These are phyloP conservation scores for Chaenogobius annularis DNA, from an alignment of 2,113 vertebrate genomes.

Conservation along the genomic window DNA sequence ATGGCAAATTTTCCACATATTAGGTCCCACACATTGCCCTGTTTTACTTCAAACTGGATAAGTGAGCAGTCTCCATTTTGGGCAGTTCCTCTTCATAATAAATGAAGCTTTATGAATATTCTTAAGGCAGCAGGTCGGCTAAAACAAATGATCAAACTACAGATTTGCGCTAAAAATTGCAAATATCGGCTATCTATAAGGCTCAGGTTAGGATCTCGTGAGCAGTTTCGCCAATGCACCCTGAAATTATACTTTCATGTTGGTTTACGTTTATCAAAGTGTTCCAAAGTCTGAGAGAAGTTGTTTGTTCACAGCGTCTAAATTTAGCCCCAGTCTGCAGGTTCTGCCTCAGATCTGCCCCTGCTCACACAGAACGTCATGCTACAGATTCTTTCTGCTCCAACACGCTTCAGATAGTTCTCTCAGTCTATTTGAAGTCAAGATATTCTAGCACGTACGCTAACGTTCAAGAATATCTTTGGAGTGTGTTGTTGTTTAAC, in stretches of 20 bases:
- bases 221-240: too few relatives aligned
- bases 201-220: too few relatives aligned
- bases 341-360: not conserved
- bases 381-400: not conserved
- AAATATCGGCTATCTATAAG: too few relatives aligned
- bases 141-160: too few relatives aligned
- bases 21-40: too few relatives aligned
- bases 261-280: not conserved
- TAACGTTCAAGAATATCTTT: constrained; percentile 12
- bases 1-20: too few relatives aligned
- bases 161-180: too few relatives aligned
- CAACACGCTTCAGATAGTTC: not conserved
- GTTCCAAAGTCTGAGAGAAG: not conserved
- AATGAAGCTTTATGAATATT: too few relatives aligned
- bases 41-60: too few relatives aligned
- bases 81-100: too few relatives aligned
- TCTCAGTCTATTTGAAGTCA: constrained; percentile 22
- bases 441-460: not conserved
- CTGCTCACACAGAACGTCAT: not conserved
- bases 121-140: too few relatives aligned
- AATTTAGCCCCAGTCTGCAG: not conserved
- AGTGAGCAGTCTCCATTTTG: too few relatives aligned
- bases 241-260: not conserved
- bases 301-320: not conserved
- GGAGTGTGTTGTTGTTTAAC: not conserved